These are phyloP conservation scores for Archips crataeganus DNA, from an alignment of 2,888 invertebrate genomes.

Conservation along the genomic window DNA sequence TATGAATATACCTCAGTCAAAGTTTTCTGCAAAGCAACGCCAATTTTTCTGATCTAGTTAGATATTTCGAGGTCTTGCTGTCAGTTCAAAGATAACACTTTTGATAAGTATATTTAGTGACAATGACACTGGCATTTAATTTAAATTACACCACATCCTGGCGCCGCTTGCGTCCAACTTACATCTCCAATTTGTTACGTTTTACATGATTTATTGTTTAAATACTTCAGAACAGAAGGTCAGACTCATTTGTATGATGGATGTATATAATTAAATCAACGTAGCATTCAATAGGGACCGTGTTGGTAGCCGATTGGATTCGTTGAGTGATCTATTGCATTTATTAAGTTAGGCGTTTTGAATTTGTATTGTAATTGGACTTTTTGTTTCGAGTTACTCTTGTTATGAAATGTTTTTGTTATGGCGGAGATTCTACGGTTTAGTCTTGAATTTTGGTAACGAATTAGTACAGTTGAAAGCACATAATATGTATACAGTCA, in stretches of 20 bases:
- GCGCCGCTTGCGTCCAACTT: slow-evolving; percentile 2
- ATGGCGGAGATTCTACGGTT: background rate
- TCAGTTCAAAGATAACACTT: background rate
- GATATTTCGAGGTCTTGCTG: too few species aligned
- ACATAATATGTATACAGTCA: too few species aligned
- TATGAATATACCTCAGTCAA: too few species aligned
- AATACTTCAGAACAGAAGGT: slow-evolving; percentile 50
- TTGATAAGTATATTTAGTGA: background rate
- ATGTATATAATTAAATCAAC: slow-evolving; percentile 77
- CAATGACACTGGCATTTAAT: background rate
- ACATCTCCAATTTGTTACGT: slow-evolving; percentile 13
- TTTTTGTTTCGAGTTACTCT: slow-evolving; percentile 3
- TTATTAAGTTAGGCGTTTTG: slow-evolving; percentile 47
- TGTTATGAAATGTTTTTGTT: slow-evolving; percentile 11
- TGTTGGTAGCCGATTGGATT: slow-evolving; percentile 66
- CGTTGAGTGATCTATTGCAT: slow-evolving; percentile 65
- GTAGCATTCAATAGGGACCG: slow-evolving; percentile 51
- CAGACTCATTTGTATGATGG: slow-evolving; percentile 69
- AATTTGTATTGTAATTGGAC: slow-evolving; percentile 37
- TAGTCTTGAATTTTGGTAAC: too few species aligned
- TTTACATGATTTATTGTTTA: slow-evolving; percentile 32
- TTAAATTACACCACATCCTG: background rate
- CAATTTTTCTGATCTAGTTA: too few species aligned
- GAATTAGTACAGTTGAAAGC: too few species aligned
- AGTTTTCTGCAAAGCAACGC: too few species aligned